These are phyloP conservation scores for Nomada goodeniana DNA, from an alignment of 2,888 invertebrate genomes.

Conservation along the genomic window DNA sequence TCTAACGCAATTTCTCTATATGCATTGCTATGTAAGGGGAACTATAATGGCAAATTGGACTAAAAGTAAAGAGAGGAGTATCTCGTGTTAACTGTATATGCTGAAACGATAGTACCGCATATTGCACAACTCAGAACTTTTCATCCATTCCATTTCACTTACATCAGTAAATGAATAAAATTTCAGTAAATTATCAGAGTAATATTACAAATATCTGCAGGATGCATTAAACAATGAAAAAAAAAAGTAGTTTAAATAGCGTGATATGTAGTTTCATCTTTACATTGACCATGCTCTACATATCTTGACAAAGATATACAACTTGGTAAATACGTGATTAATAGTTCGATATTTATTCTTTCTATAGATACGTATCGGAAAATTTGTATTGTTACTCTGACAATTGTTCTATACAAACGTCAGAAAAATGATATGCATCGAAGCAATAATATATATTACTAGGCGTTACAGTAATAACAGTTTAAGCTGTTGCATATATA, in stretches of 20 bases:
- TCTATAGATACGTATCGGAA: background rate
- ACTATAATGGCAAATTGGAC: constrained; percentile 64
- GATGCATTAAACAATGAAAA: background rate
- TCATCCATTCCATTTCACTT: constrained; percentile 39
- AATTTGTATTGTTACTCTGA: constrained; percentile 55
- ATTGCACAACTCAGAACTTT: constrained; percentile 46
- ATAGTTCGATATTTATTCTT: constrained; percentile 27
- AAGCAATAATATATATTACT: constrained; percentile 74
- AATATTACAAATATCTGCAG: constrained; percentile 40
- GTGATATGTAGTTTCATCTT: constrained; percentile 24
- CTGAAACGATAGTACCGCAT: constrained; percentile 55
- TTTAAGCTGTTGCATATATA: constrained; percentile 61
- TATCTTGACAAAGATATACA: constrained; percentile 34
- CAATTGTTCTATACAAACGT: constrained; percentile 56
- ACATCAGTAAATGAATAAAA: constrained; percentile 36
- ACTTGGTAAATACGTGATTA: constrained; percentile 15
- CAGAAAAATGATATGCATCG: constrained; percentile 62
- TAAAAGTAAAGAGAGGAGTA: constrained; percentile 44
- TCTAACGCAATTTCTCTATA: constrained; percentile 60
- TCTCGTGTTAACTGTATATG: constrained; percentile 29
- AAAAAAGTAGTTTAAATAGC: background rate
- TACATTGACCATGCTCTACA: constrained; percentile 40
- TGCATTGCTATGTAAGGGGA: constrained; percentile 53
- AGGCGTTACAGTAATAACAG: constrained; percentile 66
- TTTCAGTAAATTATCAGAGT: constrained; percentile 49